Conservation (phyloP, 2,797 vertebrate species). For the Pagetopsis macropterus region DNA sequence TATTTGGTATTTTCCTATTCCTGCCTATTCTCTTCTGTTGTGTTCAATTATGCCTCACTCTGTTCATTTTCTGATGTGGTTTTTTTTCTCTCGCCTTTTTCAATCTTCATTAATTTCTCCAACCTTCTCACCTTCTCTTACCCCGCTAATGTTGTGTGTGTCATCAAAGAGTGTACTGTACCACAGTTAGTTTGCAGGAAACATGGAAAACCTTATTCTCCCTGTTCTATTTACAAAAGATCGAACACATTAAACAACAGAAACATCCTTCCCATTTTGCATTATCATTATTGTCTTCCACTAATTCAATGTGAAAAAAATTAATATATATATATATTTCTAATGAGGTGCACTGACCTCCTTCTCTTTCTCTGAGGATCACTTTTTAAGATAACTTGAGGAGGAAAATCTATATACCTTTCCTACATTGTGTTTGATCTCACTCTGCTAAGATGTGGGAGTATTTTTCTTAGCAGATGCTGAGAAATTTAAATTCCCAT, state of each 20-base stretch:
- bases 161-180: conserved; percentile 29
- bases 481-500: conserved; percentile 55
- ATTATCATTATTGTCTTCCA: conserved; percentile 16
- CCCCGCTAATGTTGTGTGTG: conserved; percentile 55
- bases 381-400: conserved; percentile 4
- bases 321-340: background rate
- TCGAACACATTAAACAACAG: conserved; percentile 51
- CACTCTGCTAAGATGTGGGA: background rate
- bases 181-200: conserved; percentile 30
- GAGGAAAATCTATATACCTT: conserved; percentile 3
- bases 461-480: conserved; percentile 39
- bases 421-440: conserved; percentile 2
- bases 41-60: conserved; percentile 64
- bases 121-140: conserved; percentile 40
- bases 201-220: conserved; percentile 37
- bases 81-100: conserved; percentile 38
- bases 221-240: conserved; percentile 33
- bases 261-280: conserved; percentile 25
- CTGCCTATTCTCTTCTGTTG: conserved; percentile 65
- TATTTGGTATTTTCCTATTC: conserved; percentile 75
- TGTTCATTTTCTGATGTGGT: conserved; percentile 55
- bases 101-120: conserved; percentile 44
- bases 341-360: conserved; percentile 10
- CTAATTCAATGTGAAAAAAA: conserved; percentile 18
- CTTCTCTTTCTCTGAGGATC: background rate